Conservation (phyloP, 2,797 vertebrate genomes). For the Balearica regulorum region DNA sequence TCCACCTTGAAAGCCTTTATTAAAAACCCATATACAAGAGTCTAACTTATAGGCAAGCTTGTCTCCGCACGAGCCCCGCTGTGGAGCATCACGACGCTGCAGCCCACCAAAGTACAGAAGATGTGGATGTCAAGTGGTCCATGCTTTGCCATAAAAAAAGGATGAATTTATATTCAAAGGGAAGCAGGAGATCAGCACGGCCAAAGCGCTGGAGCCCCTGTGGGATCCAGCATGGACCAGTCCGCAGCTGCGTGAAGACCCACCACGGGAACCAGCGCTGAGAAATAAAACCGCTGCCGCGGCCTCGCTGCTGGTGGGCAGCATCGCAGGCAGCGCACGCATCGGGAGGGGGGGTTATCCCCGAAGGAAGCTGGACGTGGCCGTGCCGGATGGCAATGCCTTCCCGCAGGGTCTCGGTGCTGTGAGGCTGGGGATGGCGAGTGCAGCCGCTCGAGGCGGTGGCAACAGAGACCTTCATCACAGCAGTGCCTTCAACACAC, state of each 20-base stretch:
- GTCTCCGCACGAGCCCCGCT: neutral
- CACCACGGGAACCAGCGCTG: rapidly evolving
- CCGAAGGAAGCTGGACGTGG: neutral
- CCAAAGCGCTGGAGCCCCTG: neutral
- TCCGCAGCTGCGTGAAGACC: neutral
- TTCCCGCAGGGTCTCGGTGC: neutral
- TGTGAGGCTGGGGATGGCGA: neutral
- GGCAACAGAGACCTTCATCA: constrained; percentile 45
- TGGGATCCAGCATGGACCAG: neutral
- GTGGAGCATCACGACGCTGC: neutral
- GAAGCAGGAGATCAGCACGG: neutral
- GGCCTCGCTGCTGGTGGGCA: neutral
- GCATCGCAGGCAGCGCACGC: neutral
- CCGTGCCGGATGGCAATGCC: neutral
- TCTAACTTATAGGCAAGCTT: neutral
- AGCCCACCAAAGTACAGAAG: neutral
- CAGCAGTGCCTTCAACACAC: constrained; percentile 63
- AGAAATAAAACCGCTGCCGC: neutral
- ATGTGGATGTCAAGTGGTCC: neutral
- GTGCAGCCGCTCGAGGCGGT: neutral
- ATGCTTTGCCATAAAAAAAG: neutral
- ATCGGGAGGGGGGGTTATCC: neutral
- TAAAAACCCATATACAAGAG: neutral
- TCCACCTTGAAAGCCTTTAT: constrained; percentile 65
- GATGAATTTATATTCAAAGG: neutral